Conservation (phyloP, 2,113 vertebrate genomes). For the Amblyornis subalaris region DNA sequence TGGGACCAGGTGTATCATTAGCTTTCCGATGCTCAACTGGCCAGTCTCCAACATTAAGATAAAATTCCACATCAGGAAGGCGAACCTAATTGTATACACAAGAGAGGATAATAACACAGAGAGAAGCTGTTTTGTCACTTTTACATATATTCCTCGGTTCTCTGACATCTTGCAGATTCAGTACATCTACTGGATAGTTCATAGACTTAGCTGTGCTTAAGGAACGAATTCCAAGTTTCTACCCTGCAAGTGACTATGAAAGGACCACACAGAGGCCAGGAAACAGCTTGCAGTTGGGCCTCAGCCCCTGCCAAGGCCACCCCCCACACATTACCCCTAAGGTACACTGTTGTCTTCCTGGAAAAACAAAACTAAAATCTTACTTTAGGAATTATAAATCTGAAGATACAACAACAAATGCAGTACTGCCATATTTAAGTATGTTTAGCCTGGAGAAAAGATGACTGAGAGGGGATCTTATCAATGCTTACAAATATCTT, state of each 20-base stretch:
- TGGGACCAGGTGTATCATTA: constrained; percentile 74
- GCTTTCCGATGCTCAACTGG: constrained; percentile 80
- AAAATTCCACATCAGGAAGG: constrained; percentile 89
- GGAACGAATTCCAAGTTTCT: not conserved
- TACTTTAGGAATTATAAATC: not conserved
- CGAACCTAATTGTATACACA: constrained; percentile 69
- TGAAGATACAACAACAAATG: not conserved
- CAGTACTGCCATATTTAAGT: not conserved
- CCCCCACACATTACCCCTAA: not conserved
- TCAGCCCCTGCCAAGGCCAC: not conserved
- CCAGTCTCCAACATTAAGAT: constrained; percentile 93
- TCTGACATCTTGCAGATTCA: not conserved
- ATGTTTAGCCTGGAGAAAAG: not conserved
- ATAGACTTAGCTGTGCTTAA: not conserved
- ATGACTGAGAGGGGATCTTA: rapidly evolving
- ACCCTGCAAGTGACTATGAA: not conserved
- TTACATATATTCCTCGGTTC: not conserved
- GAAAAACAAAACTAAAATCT: not conserved
- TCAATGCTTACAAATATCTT: not conserved
- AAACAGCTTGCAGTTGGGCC: rapidly evolving
- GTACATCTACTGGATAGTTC: not conserved
- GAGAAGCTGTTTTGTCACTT: not conserved
- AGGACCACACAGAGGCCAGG: not conserved
- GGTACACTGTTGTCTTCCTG: not conserved
- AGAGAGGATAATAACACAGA: not conserved